These are phyloP conservation scores for Drosophila repleta DNA, from an alignment of 1,140 invertebrate species.

Conservation along the genomic window DNA sequence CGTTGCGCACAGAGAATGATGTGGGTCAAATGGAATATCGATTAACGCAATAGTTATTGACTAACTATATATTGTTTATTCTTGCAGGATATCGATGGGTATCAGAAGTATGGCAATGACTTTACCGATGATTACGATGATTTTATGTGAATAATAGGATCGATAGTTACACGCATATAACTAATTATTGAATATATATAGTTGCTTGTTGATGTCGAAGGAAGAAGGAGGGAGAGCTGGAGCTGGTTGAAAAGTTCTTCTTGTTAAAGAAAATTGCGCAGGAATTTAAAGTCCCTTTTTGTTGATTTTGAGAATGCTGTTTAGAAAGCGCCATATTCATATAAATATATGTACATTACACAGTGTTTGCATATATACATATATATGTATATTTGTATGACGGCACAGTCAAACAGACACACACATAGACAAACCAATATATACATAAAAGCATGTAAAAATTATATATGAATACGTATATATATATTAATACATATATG, in stretches of 20 bases:
- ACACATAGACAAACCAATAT: slow-evolving; percentile 27
- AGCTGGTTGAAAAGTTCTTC: slow-evolving; percentile 60
- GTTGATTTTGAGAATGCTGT: slow-evolving; percentile 63
- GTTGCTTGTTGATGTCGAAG: slow-evolving; percentile 69
- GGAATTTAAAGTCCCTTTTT: slow-evolving; percentile 71
- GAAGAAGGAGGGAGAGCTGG: not conserved
- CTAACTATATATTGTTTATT: not conserved
- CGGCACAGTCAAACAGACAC: slow-evolving; percentile 17
- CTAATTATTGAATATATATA: slow-evolving; percentile 69
- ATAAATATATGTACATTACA: slow-evolving; percentile 52
- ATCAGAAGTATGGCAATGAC: slow-evolving; percentile 84
- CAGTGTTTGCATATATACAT: slow-evolving; percentile 45
- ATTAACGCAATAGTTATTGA: not conserved
- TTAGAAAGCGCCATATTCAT: slow-evolving; percentile 53
- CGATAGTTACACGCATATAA: slow-evolving; percentile 51
- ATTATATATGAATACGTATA: slow-evolving; percentile 19
- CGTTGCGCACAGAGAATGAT: slow-evolving; percentile 90
- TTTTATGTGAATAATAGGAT: slow-evolving; percentile 86
- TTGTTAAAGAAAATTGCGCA: slow-evolving; percentile 71
- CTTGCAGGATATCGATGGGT: slow-evolving; percentile 84
- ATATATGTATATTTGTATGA: slow-evolving; percentile 47
- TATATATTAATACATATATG: slow-evolving; percentile 25
- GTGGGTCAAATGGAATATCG: slow-evolving; percentile 84
- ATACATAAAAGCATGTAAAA: slow-evolving; percentile 33
- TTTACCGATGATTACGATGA: slow-evolving; percentile 88